Percentiles rank a stretch among this genome's conserved stretches.
These are phyloP conservation scores for Eristalis arbustorum DNA, from an alignment of 2,888 invertebrate species.

Conservation along the genomic window DNA sequence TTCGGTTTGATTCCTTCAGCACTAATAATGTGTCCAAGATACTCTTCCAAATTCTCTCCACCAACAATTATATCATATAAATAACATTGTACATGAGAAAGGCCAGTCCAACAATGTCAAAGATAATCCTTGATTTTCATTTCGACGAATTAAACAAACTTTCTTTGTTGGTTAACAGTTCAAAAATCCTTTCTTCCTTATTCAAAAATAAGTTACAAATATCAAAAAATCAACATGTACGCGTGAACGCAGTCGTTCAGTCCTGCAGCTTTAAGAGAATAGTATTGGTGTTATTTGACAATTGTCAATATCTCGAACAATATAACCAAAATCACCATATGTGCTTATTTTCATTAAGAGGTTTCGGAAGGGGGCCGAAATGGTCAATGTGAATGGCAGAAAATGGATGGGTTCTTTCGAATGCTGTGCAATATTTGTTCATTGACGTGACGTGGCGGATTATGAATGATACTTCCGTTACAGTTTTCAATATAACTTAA, in stretches of 20 bases:
- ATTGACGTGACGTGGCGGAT: conserved; percentile 10
- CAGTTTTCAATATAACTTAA: conserved; percentile 14
- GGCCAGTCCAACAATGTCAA: too few relatives aligned
- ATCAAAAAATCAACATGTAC: too few relatives aligned
- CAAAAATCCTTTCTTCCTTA: too few relatives aligned
- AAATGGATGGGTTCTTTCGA: conserved; percentile 31
- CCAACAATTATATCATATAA: too few relatives aligned
- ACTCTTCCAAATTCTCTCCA: too few relatives aligned
- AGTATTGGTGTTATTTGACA: conserved; percentile 29
- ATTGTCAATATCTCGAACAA: conserved; percentile 31
- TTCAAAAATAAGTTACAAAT: too few relatives aligned
- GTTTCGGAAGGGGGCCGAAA: conserved; percentile 76
- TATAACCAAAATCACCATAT: conserved; percentile 23
- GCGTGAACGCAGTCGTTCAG: not conserved
- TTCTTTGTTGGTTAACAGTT: too few relatives aligned
- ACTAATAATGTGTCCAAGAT: too few relatives aligned
- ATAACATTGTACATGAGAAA: too few relatives aligned
- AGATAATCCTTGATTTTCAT: too few relatives aligned
- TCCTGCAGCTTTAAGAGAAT: conserved; percentile 1
- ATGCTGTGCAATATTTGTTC: conserved; percentile 68
- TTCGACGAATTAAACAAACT: too few relatives aligned
- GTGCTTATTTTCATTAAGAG: not conserved
- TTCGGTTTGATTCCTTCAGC: too few relatives aligned
- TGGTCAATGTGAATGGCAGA: conserved; percentile 77
- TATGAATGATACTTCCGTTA: conserved; percentile 29